Evolutionary conservation across 2,888 invertebrate species (phyloP).

Genomic region (Dione vanillae): DNA sequence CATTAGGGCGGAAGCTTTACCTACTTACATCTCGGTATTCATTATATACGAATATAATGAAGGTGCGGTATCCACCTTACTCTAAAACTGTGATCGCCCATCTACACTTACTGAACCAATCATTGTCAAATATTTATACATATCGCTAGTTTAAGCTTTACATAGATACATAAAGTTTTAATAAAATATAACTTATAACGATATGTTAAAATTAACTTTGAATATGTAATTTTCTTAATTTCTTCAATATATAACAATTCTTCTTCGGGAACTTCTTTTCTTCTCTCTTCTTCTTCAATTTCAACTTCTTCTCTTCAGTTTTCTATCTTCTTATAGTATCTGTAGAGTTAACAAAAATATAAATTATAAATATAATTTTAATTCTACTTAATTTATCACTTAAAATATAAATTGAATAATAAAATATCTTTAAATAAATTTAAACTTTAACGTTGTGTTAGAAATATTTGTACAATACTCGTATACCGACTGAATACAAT

Average conservation of each 20-base stretch:
- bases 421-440: no score
- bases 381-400: no score
- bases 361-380: no score
- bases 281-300: no score
- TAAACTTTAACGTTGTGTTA: no score
- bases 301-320: no score
- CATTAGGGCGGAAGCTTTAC: background rate
- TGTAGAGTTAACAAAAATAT: no score
- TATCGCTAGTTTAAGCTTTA: conserved; percentile 2
- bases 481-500: no score
- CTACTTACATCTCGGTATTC: background rate
- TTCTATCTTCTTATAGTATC: background rate
- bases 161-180: background rate
- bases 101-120: background rate
- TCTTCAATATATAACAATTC: background rate
- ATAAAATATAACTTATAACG: background rate
- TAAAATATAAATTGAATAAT: no score
- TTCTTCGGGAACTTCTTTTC: background rate
- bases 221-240: background rate
- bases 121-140: conserved; percentile 11
- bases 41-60: background rate
- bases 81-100: background rate
- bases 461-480: no score
- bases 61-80: background rate
- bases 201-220: background rate